Base-by-base conservation (phyloP, 2,888 invertebrate genomes). In the Drosophila koepferae region DNA sequence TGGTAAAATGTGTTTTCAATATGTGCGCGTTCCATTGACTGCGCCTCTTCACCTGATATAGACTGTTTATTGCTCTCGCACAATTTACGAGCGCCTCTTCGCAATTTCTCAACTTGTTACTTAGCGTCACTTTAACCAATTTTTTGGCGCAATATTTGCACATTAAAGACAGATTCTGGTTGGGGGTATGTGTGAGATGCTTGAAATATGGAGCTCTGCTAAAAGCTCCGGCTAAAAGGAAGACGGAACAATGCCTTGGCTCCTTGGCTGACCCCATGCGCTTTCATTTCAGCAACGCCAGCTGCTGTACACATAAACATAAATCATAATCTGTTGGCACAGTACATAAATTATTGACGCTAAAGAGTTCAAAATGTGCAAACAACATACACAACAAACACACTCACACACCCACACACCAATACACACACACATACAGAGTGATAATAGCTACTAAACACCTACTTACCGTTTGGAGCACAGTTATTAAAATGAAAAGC, bases 281-380 rank as follows among this genome's bases (percentile, higher is more conserved):
- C 51, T 62, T 58, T 65, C 62, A 63, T 77, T 77, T 70, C 56
- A 78, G 56, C 56, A 78, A 76, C 67, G 67, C 64, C 78, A 63
- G 70, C 72, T 68, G 78, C 75, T 80, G 55, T 63, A 63, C 68
- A 78, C 76, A 78, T 76, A 80, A 80, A 69, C 82, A 86, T 86
- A 89, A 86, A 86, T 86, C 86, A 86, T 86, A 86, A 86, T 86
- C 89, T 86, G 73, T 71, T 80, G 74, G 85, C 87, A 74, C 74
- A 89, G 82, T 87, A 87, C 87, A 89, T 89, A 89, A 86, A 89
- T 87, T 89, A 86, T 86, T 89, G 89, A 87, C 80, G 77, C 89
- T 77, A 89, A 86, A 86, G 86, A 86, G 89, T 86, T 86, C 86
- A 82, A 74, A 74, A 81, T 76, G 79, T 71, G 76, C 79, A 77